Conservation (phyloP, 1,140 invertebrate species). For the Penaeus vannamei region DNA sequence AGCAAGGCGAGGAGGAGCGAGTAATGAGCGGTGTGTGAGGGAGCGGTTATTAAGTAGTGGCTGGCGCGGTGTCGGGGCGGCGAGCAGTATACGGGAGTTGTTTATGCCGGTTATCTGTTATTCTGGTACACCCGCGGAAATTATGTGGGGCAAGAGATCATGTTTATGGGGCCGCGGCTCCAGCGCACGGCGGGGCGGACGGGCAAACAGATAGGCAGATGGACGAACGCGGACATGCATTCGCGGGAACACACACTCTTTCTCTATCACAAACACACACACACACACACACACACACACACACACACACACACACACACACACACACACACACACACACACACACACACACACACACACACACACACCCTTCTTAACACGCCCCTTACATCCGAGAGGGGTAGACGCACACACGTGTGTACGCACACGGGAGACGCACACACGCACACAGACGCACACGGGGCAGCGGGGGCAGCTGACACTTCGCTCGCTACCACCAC, state of each 20-base stretch:
- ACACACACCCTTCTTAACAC: neutral
- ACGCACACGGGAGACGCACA: neutral
- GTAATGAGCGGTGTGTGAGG: too few relatives aligned
- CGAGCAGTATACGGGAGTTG: too few relatives aligned
- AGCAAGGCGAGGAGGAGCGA: too few relatives aligned
- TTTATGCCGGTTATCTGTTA: too few relatives aligned
- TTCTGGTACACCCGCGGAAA: too few relatives aligned
- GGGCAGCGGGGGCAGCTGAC: slow-evolving; percentile 61
- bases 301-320: slow-evolving; percentile 15
- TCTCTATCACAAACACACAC: neutral
- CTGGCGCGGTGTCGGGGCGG: too few relatives aligned
- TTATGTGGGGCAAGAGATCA: too few relatives aligned
- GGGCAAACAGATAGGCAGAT: neutral
- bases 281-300: slow-evolving; percentile 8
- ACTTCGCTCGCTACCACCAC: slow-evolving; percentile 63
- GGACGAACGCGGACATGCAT: neutral
- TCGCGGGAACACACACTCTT: neutral
- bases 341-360: neutral
- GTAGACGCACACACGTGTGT: slow-evolving; percentile 34
- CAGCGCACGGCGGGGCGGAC: neutral
- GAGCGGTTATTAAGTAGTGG: too few relatives aligned
- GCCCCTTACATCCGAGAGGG: too few relatives aligned
- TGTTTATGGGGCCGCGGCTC: too few relatives aligned
- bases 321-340: neutral
- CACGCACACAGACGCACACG: slow-evolving; percentile 58